Evolutionary conservation across 37 sponge, comb jelly and placozoan species (phyloP), one percentile per base, ranked within the genome.

Genomic region (Spongilla lacustris): DNA sequence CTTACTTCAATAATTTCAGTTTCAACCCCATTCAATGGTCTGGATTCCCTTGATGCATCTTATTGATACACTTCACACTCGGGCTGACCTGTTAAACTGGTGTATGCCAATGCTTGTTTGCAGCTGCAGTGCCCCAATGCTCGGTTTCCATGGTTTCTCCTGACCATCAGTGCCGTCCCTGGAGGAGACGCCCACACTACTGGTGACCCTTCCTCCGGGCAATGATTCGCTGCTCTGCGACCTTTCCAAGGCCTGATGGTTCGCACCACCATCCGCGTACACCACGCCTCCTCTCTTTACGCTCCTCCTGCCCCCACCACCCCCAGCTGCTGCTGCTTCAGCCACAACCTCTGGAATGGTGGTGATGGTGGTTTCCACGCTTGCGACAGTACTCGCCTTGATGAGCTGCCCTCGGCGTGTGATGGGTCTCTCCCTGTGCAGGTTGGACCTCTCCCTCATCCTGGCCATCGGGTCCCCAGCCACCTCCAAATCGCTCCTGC

Each of bases 61-160:
- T n/a, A n/a, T n/a, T n/a, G n/a, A n/a, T n/a, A n/a, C n/a, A n/a
- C n/a, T n/a, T n/a, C n/a, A n/a, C n/a, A n/a, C n/a, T n/a, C n/a
- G n/a, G 41, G 41, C 41, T 6, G 6, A 41, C 81, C 88, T 73
- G 13, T 89, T 85, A 36, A 73, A 58, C 58, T 58, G 58, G 58
- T 58, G 58, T 58, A 58, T 58, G 0, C 58, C 58, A 58, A 58
- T 30, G 31, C 21, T 33, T 13, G 21, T 72, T 24, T 72, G 31
- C 31, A 72, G 17, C 17, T 21, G 73, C 29, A 72, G 73, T 24
- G 29, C 13, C 14, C 29, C 28, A 9, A 24, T 1, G 26, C 17
- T 14, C 0, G 1, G 24, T 12, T 72, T 72, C 31, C 17, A 1
- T 11, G 1, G 24, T 12, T 72, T 72, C 31, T 72, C 31, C 9